These are phyloP conservation scores for Hippasteria phrygiana DNA, from an alignment of 53 echinoderm and acorn worm genomes.

Conservation along the genomic window DNA sequence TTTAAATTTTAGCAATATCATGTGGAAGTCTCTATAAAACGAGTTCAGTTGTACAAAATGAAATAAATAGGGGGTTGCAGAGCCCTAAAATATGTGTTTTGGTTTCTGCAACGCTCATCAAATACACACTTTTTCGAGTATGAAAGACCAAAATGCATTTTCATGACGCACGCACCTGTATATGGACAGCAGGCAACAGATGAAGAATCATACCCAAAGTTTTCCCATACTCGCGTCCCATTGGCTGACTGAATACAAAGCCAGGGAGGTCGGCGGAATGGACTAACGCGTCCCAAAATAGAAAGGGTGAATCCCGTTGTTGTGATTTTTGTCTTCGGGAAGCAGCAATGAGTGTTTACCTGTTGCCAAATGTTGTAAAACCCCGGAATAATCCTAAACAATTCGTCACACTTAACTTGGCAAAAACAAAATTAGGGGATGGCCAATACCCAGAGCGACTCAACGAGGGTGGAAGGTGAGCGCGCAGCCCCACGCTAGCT, in stretches of 20 bases:
- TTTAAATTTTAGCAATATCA: no score
- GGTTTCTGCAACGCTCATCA: no score
- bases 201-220: conserved; percentile 14
- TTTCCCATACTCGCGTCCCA: not conserved
- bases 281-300: conserved; percentile 2
- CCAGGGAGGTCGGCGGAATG: not conserved
- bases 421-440: no score
- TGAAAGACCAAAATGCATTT: not conserved
- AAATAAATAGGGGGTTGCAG: no score
- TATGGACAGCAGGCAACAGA: not conserved
- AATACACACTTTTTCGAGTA: no score
- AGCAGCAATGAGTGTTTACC: not conserved
- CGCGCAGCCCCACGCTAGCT: not conserved
- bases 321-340: not conserved
- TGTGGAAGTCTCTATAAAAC: no score
- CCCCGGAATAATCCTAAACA: not conserved
- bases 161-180: not conserved
- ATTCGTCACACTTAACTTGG: not conserved
- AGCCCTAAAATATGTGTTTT: no score
- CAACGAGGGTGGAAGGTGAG: not conserved
- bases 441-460: not conserved
- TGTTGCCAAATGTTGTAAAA: not conserved
- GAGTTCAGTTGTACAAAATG: no score
- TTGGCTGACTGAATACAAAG: conserved; percentile 15
- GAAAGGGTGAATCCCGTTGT: conserved; percentile 33